A percentile compares a stretch with the other conserved stretches of the same genome.
Conservation (phyloP, 2,888 invertebrate species). For the Spodoptera exigua region DNA sequence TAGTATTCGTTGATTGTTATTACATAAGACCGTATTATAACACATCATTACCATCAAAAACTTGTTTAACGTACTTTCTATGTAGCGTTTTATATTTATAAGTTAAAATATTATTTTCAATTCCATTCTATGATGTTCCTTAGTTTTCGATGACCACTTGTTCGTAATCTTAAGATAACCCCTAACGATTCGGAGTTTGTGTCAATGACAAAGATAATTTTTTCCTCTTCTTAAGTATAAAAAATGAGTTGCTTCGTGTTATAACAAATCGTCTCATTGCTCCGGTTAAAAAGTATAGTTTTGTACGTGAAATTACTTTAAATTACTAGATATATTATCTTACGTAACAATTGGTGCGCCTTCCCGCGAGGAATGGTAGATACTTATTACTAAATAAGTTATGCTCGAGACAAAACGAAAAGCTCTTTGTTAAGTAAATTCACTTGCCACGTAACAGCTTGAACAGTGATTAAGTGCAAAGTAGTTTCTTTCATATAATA, state of each 20-base stretch:
- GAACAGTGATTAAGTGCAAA: conserved; percentile 2
- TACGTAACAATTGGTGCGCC: conserved; percentile 43
- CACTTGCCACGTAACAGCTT: conserved; percentile 15
- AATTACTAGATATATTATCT: conserved; percentile 60
- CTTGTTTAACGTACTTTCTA: conserved; percentile 58
- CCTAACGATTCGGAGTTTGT: conserved; percentile 34
- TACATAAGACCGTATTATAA: conserved; percentile 48
- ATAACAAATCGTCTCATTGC: conserved; percentile 42
- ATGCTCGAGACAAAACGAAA: conserved; percentile 23
- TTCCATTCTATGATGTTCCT: conserved; percentile 37
- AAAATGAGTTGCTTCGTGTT: conserved; percentile 17
- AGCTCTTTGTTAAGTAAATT: conserved; percentile 29
- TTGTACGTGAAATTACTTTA: conserved; percentile 59
- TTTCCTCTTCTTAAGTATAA: conserved; percentile 22
- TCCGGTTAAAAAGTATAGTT: conserved; percentile 42
- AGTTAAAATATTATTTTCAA: conserved; percentile 23
- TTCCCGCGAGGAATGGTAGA: conserved; percentile 24
- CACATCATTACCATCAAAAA: conserved; percentile 48
- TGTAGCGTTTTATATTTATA: conserved; percentile 26
- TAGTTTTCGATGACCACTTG: conserved; percentile 29
- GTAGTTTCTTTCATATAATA: conserved; percentile 7
- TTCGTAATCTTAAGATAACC: conserved; percentile 47
- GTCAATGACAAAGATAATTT: conserved; percentile 51
- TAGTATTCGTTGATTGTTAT: conserved; percentile 43
- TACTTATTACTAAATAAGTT: conserved; percentile 35